Conservation (phyloP, 1,140 invertebrate species). For the Drosophila carrolli region DNA sequence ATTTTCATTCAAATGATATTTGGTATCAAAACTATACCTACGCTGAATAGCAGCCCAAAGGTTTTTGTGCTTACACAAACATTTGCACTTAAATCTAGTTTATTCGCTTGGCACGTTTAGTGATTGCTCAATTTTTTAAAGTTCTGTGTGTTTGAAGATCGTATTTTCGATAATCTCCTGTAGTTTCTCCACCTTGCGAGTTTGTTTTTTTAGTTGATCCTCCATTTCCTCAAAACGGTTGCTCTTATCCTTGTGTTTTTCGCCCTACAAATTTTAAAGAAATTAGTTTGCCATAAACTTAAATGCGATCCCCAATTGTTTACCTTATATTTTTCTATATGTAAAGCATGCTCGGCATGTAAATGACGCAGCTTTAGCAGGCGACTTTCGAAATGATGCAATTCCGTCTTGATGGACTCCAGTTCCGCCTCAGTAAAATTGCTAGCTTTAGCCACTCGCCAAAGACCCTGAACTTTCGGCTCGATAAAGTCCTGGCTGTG, state of each 20-base stretch:
- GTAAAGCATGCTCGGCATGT: constrained; percentile 90
- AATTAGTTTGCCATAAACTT: neutral
- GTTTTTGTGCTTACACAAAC: constrained; percentile 39
- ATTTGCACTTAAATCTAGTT: constrained; percentile 50
- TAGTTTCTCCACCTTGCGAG: constrained; percentile 93
- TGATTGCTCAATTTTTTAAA: constrained; percentile 85
- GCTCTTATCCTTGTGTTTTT: constrained; percentile 87
- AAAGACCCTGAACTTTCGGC: constrained; percentile 94
- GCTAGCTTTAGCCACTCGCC: constrained; percentile 91
- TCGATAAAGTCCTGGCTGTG: constrained; percentile 94
- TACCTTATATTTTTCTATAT: constrained; percentile 87
- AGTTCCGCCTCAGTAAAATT: constrained; percentile 94
- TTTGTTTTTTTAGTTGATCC: constrained; percentile 92
- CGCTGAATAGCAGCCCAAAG: constrained; percentile 27
- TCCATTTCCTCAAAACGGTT: constrained; percentile 88
- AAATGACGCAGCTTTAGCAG: constrained; percentile 93
- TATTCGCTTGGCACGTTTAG: constrained; percentile 62
- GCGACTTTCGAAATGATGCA: constrained; percentile 94
- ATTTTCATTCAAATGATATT: constrained; percentile 55
- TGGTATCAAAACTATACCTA: constrained; percentile 64
- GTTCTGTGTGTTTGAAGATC: constrained; percentile 91
- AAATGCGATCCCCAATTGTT: neutral
- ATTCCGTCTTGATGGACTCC: constrained; percentile 93
- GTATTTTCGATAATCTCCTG: constrained; percentile 92
- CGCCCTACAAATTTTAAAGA: constrained; percentile 84